Evolutionary conservation across 2,113 vertebrate genomes (phyloP).

Genomic region (Anseranas semipalmata): DNA sequence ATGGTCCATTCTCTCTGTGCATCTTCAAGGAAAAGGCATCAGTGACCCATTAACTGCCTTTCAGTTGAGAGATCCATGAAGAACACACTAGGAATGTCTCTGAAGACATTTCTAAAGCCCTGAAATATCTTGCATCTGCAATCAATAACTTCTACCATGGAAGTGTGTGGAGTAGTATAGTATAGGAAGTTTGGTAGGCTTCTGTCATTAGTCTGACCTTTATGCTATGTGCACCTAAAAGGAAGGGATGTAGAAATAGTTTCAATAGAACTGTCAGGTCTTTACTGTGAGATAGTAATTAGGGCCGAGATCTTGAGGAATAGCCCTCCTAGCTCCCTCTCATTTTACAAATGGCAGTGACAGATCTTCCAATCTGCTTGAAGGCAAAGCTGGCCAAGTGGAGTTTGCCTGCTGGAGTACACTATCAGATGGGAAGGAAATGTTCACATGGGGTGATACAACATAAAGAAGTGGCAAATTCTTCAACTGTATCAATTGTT

Average conservation of each 20-base stretch:
- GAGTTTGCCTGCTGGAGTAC: background rate
- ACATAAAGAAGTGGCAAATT: background rate
- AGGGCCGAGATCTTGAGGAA: background rate
- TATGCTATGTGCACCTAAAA: background rate
- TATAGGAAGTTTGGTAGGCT: fast-evolving
- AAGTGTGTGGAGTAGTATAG: background rate
- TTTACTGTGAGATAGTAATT: background rate
- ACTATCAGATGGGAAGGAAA: background rate
- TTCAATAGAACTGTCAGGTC: background rate
- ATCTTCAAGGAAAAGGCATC: background rate
- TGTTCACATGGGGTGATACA: background rate
- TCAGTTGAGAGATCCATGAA: background rate
- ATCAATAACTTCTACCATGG: background rate
- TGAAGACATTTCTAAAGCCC: background rate
- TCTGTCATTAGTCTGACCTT: background rate
- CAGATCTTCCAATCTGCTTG: background rate
- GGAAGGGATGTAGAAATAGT: background rate
- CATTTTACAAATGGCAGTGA: background rate
- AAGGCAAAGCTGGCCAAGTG: background rate
- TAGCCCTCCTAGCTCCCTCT: background rate
- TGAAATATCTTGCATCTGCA: background rate
- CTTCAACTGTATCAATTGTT: no score
- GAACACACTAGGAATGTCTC: background rate
- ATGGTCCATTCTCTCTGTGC: background rate
- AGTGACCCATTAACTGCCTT: background rate